Percentiles rank a stretch among this genome's conserved stretches.
phyloP scores from a whole-genome alignment of 2,888 invertebrate genomes.

The Drosophila niveifrons region DNA sequence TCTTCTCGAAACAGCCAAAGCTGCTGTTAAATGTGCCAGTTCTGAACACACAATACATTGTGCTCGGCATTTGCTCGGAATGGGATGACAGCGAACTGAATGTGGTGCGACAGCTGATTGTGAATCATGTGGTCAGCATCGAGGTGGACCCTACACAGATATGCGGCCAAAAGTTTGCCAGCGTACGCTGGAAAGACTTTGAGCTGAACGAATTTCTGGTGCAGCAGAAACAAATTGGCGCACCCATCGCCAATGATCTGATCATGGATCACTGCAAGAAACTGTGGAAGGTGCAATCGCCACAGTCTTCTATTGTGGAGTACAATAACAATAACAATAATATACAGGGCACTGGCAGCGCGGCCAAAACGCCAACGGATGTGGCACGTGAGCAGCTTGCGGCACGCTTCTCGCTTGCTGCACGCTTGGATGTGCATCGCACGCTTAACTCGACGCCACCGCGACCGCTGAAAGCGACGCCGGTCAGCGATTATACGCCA shows the following conservation, averaged over 20 bases:
- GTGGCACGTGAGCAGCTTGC: slow-evolving; percentile 74
- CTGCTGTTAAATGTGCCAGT: slow-evolving; percentile 77
- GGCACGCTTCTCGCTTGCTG: slow-evolving; percentile 70
- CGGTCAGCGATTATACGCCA: slow-evolving; percentile 50
- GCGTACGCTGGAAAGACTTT: slow-evolving; percentile 83
- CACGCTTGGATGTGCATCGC: slow-evolving; percentile 77
- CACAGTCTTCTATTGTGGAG: slow-evolving; percentile 39
- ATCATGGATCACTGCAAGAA: slow-evolving; percentile 82
- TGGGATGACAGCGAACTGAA: slow-evolving; percentile 80
- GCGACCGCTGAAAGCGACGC: slow-evolving; percentile 39
- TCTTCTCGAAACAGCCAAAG: slow-evolving; percentile 81
- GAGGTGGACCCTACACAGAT: slow-evolving; percentile 70
- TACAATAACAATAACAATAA: slow-evolving; percentile 69
- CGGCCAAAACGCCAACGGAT: slow-evolving; percentile 63
- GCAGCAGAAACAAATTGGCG: slow-evolving; percentile 83
- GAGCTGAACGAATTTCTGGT: slow-evolving; percentile 82
- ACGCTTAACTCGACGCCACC: slow-evolving; percentile 29
- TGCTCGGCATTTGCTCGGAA: slow-evolving; percentile 82
- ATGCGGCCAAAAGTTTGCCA: slow-evolving; percentile 82
- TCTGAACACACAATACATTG: slow-evolving; percentile 81
- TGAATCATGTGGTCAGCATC: slow-evolving; percentile 76
- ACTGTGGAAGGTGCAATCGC: slow-evolving; percentile 66
- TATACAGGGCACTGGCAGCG: slow-evolving; percentile 41
- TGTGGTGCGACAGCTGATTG: slow-evolving; percentile 73
- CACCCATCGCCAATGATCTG: slow-evolving; percentile 78